Percentiles rank a stretch among this genome's conserved stretches.
Evolutionary conservation across 2,797 vertebrate genomes (phyloP).

Genomic region (Alauda arvensis): DNA sequence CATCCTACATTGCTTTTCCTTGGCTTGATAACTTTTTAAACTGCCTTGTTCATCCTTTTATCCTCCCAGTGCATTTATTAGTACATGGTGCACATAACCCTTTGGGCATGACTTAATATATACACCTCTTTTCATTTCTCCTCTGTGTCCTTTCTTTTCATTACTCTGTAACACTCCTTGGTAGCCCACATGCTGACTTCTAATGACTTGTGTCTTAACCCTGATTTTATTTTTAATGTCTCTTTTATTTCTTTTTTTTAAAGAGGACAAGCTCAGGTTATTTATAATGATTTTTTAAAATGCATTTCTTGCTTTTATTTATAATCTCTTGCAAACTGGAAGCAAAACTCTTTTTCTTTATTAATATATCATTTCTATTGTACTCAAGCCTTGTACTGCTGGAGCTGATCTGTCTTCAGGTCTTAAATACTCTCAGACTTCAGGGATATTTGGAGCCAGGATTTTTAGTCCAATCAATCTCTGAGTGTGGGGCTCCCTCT

Average conservation of each 20-base stretch:
- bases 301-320: constrained; percentile 34
- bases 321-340: constrained; percentile 21
- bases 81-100: constrained; percentile 45
- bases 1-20: not conserved
- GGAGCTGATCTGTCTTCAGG: not conserved
- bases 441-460: constrained; percentile 13
- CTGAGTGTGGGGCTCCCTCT: not conserved
- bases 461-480: constrained; percentile 31
- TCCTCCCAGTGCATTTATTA: constrained; percentile 37
- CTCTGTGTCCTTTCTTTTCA: constrained; percentile 55
- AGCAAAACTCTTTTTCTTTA: constrained; percentile 28
- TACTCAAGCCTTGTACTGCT: not conserved
- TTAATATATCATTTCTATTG: constrained; percentile 39
- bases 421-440: constrained; percentile 40
- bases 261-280: not conserved
- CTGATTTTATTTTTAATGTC: constrained; percentile 37
- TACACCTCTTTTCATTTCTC: constrained; percentile 41
- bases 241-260: constrained; percentile 7
- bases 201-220: constrained; percentile 37
- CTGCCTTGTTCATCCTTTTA: constrained; percentile 29
- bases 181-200: not conserved
- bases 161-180: constrained; percentile 15
- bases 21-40: constrained; percentile 32
- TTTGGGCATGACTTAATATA: constrained; percentile 50
- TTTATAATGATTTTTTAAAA: constrained; percentile 24